These are phyloP conservation scores for Oscarella lobularis DNA, from an alignment of 37 sponge, comb jelly and placozoan species.

Conservation along the genomic window DNA sequence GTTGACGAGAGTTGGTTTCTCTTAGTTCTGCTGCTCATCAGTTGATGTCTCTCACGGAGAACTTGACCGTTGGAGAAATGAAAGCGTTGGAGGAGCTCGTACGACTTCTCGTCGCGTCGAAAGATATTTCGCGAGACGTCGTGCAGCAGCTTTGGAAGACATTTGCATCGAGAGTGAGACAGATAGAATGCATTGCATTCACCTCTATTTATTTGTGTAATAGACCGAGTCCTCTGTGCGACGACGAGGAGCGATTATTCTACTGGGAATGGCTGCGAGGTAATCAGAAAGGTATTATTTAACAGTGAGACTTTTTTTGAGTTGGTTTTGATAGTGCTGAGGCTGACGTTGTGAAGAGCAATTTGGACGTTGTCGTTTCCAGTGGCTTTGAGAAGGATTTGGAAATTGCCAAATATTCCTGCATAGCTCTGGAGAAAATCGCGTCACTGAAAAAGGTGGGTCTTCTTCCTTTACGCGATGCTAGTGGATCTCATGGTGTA, in stretches of 20 bases:
- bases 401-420: slow-evolving; percentile 27
- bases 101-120: slow-evolving; percentile 23
- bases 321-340: slow-evolving; percentile 13
- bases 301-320: no score
- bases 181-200: no score
- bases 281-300: no score
- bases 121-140: slow-evolving; percentile 28
- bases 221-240: no score
- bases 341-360: slow-evolving; percentile 6
- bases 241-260: no score
- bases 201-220: no score
- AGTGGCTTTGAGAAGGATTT: slow-evolving; percentile 21
- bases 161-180: no score
- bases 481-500: no score
- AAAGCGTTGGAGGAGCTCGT: slow-evolving; percentile 63
- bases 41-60: slow-evolving; percentile 30
- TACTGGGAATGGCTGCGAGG: no score
- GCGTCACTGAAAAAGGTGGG: no score
- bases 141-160: slow-evolving; percentile 29
- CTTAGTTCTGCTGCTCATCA: slow-evolving; percentile 16
- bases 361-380: slow-evolving; percentile 18
- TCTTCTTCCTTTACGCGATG: no score
- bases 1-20: neutral
- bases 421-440: slow-evolving; percentile 36
- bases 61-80: slow-evolving; percentile 37